Percentiles rank a stretch among this genome's conserved stretches.
Conservation (phyloP, 2,797 vertebrate genomes). For the Phaenicophaeus curvirostris region DNA sequence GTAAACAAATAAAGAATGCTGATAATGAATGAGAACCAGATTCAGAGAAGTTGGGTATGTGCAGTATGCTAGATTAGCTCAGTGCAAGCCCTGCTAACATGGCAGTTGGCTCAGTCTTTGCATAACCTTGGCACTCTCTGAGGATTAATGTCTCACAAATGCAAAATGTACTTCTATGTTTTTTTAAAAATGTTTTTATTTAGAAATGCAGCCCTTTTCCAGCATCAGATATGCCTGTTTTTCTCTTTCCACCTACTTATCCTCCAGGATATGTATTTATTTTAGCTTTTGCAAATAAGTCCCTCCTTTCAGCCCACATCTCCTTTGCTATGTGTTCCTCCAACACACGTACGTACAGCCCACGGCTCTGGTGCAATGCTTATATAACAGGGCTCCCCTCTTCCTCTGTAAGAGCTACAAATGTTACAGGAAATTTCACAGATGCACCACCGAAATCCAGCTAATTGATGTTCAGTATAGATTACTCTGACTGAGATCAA, state of each 20-base stretch:
- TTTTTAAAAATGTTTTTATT: constrained; percentile 45
- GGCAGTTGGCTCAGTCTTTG: constrained; percentile 47
- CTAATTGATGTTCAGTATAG: not conserved
- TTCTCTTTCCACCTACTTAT: constrained; percentile 22
- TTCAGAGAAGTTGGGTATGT: constrained; percentile 47
- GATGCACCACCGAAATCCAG: not conserved
- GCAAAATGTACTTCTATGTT: constrained; percentile 43
- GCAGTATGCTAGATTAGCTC: constrained; percentile 48
- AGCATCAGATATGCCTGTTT: not conserved
- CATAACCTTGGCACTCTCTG: constrained; percentile 62
- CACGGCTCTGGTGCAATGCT: not conserved
- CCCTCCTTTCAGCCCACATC: not conserved
- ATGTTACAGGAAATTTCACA: not conserved
- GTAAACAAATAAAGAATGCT: constrained; percentile 68
- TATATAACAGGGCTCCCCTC: not conserved
- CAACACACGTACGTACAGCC: not conserved
- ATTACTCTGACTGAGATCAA: not conserved
- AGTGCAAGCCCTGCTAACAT: constrained; percentile 32
- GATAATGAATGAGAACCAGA: constrained; percentile 57
- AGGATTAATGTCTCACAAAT: constrained; percentile 46
- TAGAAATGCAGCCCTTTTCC: constrained; percentile 13
- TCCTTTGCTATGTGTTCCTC: not conserved
- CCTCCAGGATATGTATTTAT: not conserved
- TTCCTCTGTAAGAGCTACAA: not conserved
- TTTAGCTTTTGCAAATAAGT: not conserved